Evolutionary conservation across 2,888 invertebrate species (phyloP).

Genomic region (Ornithoptera priamus): DNA sequence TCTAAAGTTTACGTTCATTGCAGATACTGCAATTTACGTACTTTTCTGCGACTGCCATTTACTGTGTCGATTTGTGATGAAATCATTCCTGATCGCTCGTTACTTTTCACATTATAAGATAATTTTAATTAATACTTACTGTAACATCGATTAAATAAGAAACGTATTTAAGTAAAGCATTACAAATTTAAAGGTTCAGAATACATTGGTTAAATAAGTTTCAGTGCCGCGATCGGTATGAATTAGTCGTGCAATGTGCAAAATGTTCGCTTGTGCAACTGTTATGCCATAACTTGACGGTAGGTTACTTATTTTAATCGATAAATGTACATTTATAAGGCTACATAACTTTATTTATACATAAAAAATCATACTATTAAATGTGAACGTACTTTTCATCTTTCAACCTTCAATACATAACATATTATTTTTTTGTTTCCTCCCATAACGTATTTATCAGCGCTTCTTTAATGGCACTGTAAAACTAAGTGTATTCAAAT

Average conservation of each 20-base stretch:
- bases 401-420: neutral
- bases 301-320: conserved; percentile 9
- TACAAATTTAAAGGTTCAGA: conserved; percentile 1
- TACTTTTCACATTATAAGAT: no score
- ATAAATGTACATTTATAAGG: neutral
- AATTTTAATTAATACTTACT: neutral
- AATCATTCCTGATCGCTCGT: neutral
- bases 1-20: neutral
- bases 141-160: conserved; percentile 13
- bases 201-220: conserved; percentile 4
- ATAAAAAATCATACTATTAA: neutral
- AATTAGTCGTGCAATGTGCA: conserved; percentile 10
- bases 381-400: neutral
- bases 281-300: neutral
- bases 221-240: conserved; percentile 1
- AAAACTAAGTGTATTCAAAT: neutral
- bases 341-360: neutral
- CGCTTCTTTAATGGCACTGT: neutral
- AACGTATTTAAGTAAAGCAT: conserved; percentile 15
- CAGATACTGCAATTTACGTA: neutral
- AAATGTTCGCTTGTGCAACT: conserved; percentile 23
- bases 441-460: neutral
- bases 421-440: neutral
- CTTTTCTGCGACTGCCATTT: neutral
- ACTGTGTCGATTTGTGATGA: neutral